These are phyloP conservation scores for Macrotis lagotis DNA, from an alignment of 2,113 vertebrate genomes.

Conservation along the genomic window DNA sequence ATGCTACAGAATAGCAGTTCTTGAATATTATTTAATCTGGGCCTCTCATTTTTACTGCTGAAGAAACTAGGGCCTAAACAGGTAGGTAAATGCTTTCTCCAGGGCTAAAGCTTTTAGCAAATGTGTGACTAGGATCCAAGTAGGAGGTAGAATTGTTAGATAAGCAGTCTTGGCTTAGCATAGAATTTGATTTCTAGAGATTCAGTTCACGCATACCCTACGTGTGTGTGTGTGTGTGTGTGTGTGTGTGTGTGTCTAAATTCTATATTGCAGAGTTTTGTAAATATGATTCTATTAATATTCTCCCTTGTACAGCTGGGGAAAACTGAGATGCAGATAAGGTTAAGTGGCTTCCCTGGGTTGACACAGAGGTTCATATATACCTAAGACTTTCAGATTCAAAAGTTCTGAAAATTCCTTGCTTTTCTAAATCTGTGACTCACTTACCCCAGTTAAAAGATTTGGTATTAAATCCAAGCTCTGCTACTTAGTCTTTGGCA, in stretches of 20 bases:
- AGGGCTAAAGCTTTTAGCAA: not conserved
- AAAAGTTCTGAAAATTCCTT: not conserved
- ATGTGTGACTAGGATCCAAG: not conserved
- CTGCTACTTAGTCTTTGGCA: not conserved
- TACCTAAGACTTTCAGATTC: not conserved
- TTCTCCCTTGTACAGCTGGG: not conserved
- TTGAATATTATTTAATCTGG: not conserved
- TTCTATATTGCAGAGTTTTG: not conserved
- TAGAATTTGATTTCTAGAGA: not conserved
- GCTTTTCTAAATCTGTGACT: not conserved
- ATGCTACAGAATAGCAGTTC: not conserved
- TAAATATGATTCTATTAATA: not conserved
- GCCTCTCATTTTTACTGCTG: not conserved
- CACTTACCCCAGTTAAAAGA: not conserved
- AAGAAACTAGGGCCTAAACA: not conserved
- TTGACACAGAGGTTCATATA: not conserved
- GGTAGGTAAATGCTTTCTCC: not conserved
- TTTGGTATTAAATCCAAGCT: not conserved
- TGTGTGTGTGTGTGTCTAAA: not conserved
- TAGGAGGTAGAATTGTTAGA: not conserved
- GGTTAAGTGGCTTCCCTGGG: not conserved
- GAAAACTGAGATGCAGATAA: not conserved
- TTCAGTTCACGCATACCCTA: not conserved
- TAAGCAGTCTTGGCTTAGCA: not conserved
- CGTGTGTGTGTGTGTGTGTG: no score